Percentiles rank a stretch among this genome's conserved stretches.
Evolutionary conservation across 2,797 vertebrate species (phyloP).

Genomic region (Gallinago solitaria): DNA sequence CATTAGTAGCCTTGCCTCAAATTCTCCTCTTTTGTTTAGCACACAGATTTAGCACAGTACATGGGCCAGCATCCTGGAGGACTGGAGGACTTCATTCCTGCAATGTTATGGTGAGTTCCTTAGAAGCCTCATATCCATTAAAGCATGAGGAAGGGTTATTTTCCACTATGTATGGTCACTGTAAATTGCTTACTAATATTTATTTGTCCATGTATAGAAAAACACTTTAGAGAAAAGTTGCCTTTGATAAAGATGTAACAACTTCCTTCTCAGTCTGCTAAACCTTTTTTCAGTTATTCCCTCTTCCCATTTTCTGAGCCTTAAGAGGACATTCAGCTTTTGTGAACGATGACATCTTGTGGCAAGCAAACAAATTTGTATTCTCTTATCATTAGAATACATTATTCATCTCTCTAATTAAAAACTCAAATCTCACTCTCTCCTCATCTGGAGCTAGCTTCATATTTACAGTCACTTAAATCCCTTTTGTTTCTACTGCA

Average conservation of each 20-base stretch:
- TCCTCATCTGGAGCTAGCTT: background rate
- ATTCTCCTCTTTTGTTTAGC: conserved; percentile 72
- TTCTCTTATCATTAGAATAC: background rate
- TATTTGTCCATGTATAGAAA: background rate
- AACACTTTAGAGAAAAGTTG: background rate
- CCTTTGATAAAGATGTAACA: background rate
- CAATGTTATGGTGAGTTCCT: conserved; percentile 82
- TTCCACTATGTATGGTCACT: background rate
- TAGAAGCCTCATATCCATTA: background rate
- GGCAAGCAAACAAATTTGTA: background rate
- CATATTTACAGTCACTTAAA: background rate
- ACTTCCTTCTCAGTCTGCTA: background rate
- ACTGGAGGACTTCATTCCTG: conserved; percentile 85
- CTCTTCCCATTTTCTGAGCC: background rate
- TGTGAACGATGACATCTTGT: conserved; percentile 8
- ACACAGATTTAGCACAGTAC: conserved; percentile 89
- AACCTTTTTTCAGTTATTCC: background rate
- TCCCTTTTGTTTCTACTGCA: background rate
- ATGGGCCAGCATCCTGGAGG: conserved; percentile 89
- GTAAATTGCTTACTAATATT: background rate
- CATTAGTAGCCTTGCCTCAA: background rate
- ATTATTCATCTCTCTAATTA: background rate
- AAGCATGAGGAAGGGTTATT: background rate
- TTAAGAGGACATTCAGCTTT: background rate
- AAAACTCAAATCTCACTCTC: background rate